Evolutionary conservation across 1,140 invertebrate genomes (phyloP).

Genomic region (Drosophila sulfurigaster): DNA sequence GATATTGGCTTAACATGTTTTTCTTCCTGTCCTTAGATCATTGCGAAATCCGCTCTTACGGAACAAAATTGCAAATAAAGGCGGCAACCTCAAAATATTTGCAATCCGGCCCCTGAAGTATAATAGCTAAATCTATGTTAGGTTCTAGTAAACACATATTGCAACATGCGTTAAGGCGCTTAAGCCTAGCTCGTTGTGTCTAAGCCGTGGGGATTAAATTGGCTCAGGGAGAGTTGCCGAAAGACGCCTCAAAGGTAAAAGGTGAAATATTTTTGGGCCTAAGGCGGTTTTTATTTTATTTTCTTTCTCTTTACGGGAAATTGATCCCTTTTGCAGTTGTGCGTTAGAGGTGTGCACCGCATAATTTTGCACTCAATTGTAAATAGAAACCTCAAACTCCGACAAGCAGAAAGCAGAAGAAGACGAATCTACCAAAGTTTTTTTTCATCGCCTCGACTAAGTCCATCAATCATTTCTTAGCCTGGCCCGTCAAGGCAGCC

Average conservation of each 20-base stretch:
- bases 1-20: slow-evolving; percentile 1
- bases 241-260: slow-evolving; percentile 50
- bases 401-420: background rate
- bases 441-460: slow-evolving; percentile 41
- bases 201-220: slow-evolving; percentile 76
- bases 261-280: slow-evolving; percentile 53
- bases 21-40: slow-evolving; percentile 50
- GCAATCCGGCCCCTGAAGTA: slow-evolving; percentile 32
- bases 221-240: slow-evolving; percentile 48
- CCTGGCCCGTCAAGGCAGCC: slow-evolving; percentile 50
- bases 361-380: slow-evolving; percentile 69
- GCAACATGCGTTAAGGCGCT: slow-evolving; percentile 68
- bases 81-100: slow-evolving; percentile 68
- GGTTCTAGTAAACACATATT: slow-evolving; percentile 59
- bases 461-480: slow-evolving; percentile 77
- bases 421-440: slow-evolving; percentile 41
- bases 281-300: slow-evolving; percentile 2
- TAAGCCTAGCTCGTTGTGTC: slow-evolving; percentile 65
- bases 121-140: slow-evolving; percentile 56
- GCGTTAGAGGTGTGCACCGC: slow-evolving; percentile 46
- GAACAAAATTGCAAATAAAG: slow-evolving; percentile 39
- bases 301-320: slow-evolving; percentile 22
- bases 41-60: slow-evolving; percentile 42
- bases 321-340: slow-evolving; percentile 59
- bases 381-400: slow-evolving; percentile 56